Percentiles rank a stretch among this genome's conserved stretches.
phyloP scores from a whole-genome alignment of 2,113 vertebrate species.

The Eolophus roseicapilla region DNA sequence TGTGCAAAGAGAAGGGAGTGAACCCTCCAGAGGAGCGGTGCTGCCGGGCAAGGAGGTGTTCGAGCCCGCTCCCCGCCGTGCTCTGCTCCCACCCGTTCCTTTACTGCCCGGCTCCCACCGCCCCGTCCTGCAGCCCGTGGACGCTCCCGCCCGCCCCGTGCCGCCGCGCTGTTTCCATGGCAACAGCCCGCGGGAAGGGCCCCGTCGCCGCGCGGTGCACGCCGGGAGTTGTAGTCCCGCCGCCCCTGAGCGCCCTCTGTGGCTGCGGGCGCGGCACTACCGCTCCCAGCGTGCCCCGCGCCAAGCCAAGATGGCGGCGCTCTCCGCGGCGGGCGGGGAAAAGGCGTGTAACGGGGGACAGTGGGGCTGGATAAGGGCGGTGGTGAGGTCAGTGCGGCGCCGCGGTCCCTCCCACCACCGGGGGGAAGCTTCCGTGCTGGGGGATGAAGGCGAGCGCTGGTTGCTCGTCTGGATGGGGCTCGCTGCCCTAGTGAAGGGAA shows the following conservation, averaged over 20 bases:
- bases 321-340: rapidly evolving
- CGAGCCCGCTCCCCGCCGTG: too few species aligned
- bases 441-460: too few species aligned
- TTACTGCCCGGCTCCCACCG: too few species aligned
- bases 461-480: background rate
- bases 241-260: too few species aligned
- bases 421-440: background rate
- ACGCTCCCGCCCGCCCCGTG: too few species aligned
- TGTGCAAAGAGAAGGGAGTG: background rate
- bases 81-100: too few species aligned
- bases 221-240: background rate
- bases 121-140: too few species aligned
- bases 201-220: background rate
- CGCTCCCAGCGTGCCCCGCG: background rate
- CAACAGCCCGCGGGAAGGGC: background rate
- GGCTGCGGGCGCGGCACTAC: background rate
- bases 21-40: background rate
- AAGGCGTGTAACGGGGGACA: too few species aligned
- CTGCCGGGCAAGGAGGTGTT: background rate
- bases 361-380: background rate
- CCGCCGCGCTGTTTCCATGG: background rate
- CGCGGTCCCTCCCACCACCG: too few species aligned
- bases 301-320: background rate
- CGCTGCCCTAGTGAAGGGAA: background rate
- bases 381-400: background rate